Conservation (phyloP, 2,113 vertebrate species). For the Hippopotamus amphibius region DNA sequence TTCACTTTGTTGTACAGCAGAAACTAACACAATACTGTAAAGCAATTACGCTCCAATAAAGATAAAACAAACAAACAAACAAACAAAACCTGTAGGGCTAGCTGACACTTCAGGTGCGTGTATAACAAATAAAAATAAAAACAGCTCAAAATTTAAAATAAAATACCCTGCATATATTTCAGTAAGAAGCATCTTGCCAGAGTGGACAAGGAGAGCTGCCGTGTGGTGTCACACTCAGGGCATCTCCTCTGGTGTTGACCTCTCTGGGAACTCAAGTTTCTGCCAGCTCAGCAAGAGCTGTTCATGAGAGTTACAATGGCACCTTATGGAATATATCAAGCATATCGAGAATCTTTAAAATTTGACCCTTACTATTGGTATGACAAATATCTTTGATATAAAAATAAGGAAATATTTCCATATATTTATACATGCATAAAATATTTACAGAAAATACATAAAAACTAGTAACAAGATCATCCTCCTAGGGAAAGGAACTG, state of each 20-base stretch:
- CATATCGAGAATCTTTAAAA: background rate
- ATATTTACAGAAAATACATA: background rate
- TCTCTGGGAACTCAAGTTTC: background rate
- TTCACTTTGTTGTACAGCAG: too few relatives aligned
- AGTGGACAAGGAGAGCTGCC: background rate
- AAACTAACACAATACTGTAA: too few relatives aligned
- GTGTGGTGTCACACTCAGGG: background rate
- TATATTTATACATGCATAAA: background rate
- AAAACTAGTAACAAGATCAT: background rate
- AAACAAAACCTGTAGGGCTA: background rate
- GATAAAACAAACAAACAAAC: too few relatives aligned
- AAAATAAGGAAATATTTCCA: background rate
- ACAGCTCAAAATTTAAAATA: background rate
- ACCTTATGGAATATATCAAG: background rate
- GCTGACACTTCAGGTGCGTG: background rate
- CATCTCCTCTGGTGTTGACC: background rate
- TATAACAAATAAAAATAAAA: background rate
- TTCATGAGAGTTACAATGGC: background rate
- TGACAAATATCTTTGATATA: background rate
- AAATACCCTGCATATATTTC: background rate
- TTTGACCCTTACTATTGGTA: background rate
- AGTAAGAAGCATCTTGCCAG: background rate
- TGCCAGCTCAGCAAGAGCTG: background rate
- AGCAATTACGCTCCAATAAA: too few relatives aligned
- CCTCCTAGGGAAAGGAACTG: background rate